phyloP scores from a whole-genome alignment of 2,888 invertebrate genomes.

The Xanthorhoe designata region DNA sequence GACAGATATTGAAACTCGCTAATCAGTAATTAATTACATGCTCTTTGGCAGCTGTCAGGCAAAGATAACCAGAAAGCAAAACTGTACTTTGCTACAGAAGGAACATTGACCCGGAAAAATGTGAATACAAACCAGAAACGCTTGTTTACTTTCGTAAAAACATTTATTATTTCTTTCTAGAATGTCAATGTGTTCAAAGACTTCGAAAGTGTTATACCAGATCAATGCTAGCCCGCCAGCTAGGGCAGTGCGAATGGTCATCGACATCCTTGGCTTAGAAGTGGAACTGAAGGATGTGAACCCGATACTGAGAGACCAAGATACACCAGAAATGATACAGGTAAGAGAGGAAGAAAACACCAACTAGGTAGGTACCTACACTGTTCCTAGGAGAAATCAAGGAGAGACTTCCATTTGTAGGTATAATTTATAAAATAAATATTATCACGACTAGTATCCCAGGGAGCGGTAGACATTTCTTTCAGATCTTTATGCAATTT shows the following conservation, averaged over 20 bases:
- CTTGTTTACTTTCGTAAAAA: background rate
- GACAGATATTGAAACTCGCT: conserved; percentile 19
- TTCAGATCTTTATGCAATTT: too few species aligned
- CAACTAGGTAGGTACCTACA: too few species aligned
- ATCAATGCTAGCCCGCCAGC: conserved; percentile 70
- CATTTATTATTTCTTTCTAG: background rate
- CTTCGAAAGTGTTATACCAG: conserved; percentile 59
- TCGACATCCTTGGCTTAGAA: conserved; percentile 64
- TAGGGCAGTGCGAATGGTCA: conserved; percentile 71
- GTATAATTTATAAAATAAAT: too few species aligned
- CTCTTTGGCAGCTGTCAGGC: conserved; percentile 6
- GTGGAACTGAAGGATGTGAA: conserved; percentile 61
- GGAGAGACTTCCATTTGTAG: too few species aligned
- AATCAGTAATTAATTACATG: too few species aligned
- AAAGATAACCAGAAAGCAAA: background rate
- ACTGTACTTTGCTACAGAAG: conserved; percentile 26
- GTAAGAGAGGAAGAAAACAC: conserved; percentile 45
- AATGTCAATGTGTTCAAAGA: too few species aligned
- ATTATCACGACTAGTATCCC: too few species aligned
- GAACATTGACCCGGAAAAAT: conserved; percentile 16
- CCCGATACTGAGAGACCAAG: conserved; percentile 70
- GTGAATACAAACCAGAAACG: background rate
- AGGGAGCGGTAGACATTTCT: too few species aligned
- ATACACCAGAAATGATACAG: conserved; percentile 65
- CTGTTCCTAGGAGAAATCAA: too few species aligned